These are phyloP conservation scores for Drosophila algonquin DNA, from an alignment of 2,888 invertebrate species.

Conservation along the genomic window DNA sequence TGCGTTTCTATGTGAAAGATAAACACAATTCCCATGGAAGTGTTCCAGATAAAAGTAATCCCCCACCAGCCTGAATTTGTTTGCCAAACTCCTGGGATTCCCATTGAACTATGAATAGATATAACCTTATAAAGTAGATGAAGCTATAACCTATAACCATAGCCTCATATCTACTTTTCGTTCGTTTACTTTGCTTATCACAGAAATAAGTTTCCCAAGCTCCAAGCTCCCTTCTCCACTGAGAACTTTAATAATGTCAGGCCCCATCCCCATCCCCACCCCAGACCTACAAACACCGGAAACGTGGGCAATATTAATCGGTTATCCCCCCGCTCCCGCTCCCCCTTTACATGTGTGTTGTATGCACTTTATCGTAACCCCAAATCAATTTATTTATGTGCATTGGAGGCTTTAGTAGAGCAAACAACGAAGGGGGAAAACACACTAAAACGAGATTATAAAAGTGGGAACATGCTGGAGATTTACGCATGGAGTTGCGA, in stretches of 20 bases:
- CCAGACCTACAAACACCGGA: constrained; percentile 54
- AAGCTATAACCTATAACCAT: constrained; percentile 18
- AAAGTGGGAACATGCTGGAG: neutral
- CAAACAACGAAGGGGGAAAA: constrained; percentile 32
- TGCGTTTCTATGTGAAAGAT: neutral
- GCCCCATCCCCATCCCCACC: no score
- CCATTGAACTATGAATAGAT: constrained; percentile 4
- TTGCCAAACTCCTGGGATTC: constrained; percentile 27
- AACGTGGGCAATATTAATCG: constrained; percentile 64
- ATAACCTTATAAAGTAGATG: neutral
- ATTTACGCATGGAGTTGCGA: neutral
- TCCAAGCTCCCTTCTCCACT: constrained; percentile 22
- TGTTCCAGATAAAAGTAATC: constrained; percentile 14
- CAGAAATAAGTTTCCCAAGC: constrained; percentile 60
- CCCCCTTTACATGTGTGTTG: constrained; percentile 25
- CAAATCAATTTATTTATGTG: constrained; percentile 69
- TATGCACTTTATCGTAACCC: constrained; percentile 60
- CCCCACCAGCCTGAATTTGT: constrained; percentile 22
- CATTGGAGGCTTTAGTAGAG: constrained; percentile 52
- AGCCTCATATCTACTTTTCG: constrained; percentile 49
- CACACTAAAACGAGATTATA: neutral
- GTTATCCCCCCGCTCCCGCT: neutral
- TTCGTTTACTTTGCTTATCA: constrained; percentile 56
- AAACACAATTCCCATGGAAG: constrained; percentile 17
- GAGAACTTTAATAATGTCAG: constrained; percentile 44